Evolutionary conservation across 2,888 invertebrate species (phyloP).

Genomic region (Carcina quercana): DNA sequence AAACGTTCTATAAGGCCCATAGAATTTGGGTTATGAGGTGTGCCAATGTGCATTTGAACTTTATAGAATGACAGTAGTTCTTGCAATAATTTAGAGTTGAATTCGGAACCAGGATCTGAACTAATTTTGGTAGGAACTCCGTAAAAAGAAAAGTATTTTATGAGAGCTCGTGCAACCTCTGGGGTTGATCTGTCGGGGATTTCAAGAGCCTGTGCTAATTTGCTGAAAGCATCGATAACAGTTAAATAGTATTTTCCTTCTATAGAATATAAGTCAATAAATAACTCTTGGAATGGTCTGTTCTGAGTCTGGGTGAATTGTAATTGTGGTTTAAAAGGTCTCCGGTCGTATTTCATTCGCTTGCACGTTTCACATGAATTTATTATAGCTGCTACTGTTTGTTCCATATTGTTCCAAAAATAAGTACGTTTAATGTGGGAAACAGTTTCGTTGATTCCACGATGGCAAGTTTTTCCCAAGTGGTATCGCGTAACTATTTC

Average conservation of each 20-base stretch:
- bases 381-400: constrained; percentile 13
- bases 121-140: constrained; percentile 4
- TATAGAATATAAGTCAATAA: constrained; percentile 13
- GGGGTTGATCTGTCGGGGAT: constrained; percentile 12
- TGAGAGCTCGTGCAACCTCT: constrained; percentile 13
- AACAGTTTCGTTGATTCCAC: constrained; percentile 20
- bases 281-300: constrained; percentile 10
- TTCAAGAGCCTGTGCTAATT: constrained; percentile 16
- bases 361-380: constrained; percentile 11
- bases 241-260: constrained; percentile 14
- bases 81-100: constrained; percentile 11
- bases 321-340: constrained; percentile 9
- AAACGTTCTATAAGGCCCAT: constrained; percentile 20
- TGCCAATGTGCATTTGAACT: constrained; percentile 19
- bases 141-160: constrained; percentile 15
- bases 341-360: constrained; percentile 15
- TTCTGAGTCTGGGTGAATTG: constrained; percentile 8
- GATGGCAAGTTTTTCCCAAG: constrained; percentile 18
- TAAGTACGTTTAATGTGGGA: constrained; percentile 15
- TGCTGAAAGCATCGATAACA: constrained; percentile 17
- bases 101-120: constrained; percentile 6
- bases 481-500: constrained; percentile 16
- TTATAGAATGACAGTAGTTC: constrained; percentile 15
- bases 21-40: constrained; percentile 20
- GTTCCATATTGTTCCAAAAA: constrained; percentile 19